phyloP scores from a whole-genome alignment of 1,140 invertebrate genomes.

The Leptonema lineaticorne region DNA sequence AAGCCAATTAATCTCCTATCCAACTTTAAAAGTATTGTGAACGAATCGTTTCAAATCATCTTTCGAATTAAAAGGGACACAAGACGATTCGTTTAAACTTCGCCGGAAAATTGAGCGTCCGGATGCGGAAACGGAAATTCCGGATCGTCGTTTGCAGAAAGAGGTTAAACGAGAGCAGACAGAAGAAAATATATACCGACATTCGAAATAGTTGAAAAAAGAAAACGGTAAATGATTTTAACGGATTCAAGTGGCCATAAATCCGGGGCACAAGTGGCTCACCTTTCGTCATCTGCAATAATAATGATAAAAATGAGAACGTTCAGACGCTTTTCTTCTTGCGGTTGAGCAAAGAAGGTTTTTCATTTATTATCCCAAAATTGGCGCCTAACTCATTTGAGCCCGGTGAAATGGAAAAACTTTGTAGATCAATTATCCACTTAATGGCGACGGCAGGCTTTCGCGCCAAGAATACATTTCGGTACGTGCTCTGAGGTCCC shows the following conservation, averaged over 20 bases:
- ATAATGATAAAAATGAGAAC: neutral
- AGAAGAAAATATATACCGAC: neutral
- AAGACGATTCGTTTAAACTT: too few relatives aligned
- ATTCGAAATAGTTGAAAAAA: neutral
- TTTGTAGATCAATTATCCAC: conserved; percentile 28
- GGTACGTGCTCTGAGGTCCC: neutral
- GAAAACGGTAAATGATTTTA: conserved; percentile 15
- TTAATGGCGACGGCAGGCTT: conserved; percentile 14
- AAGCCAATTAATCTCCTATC: too few relatives aligned
- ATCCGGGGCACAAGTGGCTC: conserved; percentile 2
- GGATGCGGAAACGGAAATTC: neutral
- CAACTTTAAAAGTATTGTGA: too few relatives aligned
- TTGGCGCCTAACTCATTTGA: neutral
- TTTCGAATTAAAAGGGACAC: neutral
- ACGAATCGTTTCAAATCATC: too few relatives aligned
- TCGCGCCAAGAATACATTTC: conserved; percentile 22
- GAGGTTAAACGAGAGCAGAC: too few relatives aligned
- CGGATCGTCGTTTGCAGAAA: too few relatives aligned
- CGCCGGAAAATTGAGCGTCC: neutral
- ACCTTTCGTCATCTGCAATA: neutral
- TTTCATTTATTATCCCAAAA: conserved; percentile 26
- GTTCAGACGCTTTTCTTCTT: neutral
- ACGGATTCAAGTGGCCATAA: conserved; percentile 12
- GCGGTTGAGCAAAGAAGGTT: conserved; percentile 1
- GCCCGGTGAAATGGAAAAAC: conserved; percentile 25